These are phyloP conservation scores for Sebastes schlegelii DNA, from an alignment of 2,113 vertebrate species.

Conservation along the genomic window DNA sequence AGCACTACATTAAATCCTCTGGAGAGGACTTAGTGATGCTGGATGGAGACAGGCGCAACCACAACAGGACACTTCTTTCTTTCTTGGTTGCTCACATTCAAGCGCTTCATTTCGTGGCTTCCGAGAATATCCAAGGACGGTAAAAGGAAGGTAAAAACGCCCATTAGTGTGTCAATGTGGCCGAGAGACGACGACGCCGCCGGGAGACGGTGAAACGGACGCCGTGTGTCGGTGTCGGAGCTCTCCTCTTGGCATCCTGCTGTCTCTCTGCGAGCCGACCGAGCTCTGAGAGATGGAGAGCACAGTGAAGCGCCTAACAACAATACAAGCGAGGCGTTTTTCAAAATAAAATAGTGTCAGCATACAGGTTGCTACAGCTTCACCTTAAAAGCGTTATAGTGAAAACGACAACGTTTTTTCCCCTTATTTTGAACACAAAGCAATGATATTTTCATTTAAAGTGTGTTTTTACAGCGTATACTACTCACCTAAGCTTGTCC, in stretches of 20 bases:
- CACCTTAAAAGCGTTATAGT: not conserved
- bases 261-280: conserved; percentile 66
- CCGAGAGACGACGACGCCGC: conserved; percentile 69
- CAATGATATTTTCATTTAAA: not conserved
- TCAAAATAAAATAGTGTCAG: conserved; percentile 52
- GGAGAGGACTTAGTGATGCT: conserved; percentile 65
- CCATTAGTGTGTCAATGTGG: conserved; percentile 77
- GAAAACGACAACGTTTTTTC: not conserved
- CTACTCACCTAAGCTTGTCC: conserved; percentile 25
- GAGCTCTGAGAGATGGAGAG: conserved; percentile 50
- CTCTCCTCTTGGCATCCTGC: conserved; percentile 75
- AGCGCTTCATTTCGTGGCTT: conserved; percentile 82
- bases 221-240: conserved; percentile 65
- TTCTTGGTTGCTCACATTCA: conserved; percentile 84
- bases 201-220: conserved; percentile 64
- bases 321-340: not conserved
- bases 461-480: not conserved
- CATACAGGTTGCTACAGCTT: not conserved
- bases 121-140: conserved; percentile 76
- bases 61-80: conserved; percentile 71
- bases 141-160: conserved; percentile 66
- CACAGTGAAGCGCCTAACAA: not conserved
- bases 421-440: not conserved
- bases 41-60: conserved; percentile 69
- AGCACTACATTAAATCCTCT: conserved; percentile 63